Conservation (phyloP, 1,140 invertebrate genomes). For the Trichonephila clavata region DNA sequence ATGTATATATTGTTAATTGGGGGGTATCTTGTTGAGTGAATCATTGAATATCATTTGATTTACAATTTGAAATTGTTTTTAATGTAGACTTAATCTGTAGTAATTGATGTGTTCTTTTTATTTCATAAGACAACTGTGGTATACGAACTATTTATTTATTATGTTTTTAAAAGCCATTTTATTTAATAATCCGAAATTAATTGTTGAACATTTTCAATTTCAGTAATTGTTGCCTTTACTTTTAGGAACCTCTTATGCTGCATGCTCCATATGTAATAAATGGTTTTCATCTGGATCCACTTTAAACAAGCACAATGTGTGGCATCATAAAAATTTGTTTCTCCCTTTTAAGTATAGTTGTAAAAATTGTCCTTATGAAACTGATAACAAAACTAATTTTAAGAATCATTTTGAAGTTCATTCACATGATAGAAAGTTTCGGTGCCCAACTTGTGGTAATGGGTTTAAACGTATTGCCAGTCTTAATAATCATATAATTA, state of each 20-base stretch:
- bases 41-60: too few relatives aligned
- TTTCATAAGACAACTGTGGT: too few relatives aligned
- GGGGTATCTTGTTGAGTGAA: too few relatives aligned
- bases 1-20: too few relatives aligned
- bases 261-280: neutral
- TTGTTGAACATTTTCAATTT: too few relatives aligned
- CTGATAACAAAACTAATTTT: conserved; percentile 61
- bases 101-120: too few relatives aligned
- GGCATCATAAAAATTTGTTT: conserved; percentile 59
- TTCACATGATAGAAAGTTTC: neutral
- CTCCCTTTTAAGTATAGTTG: conserved; percentile 46
- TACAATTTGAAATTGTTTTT: too few relatives aligned
- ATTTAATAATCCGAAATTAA: too few relatives aligned
- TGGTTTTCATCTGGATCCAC: conserved; percentile 37
- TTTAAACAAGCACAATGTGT: conserved; percentile 58
- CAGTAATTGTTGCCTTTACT: neutral
- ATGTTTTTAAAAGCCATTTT: too few relatives aligned
- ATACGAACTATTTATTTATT: too few relatives aligned
- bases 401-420: conserved; percentile 56
- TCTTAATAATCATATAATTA: conserved; percentile 52
- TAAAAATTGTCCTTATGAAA: conserved; percentile 51
- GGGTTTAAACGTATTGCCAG: conserved; percentile 25
- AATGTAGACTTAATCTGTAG: too few relatives aligned
- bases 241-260: neutral
- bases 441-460: conserved; percentile 46